Conservation (phyloP, 2,797 vertebrate species). For the Tolypeutes matacus region DNA sequence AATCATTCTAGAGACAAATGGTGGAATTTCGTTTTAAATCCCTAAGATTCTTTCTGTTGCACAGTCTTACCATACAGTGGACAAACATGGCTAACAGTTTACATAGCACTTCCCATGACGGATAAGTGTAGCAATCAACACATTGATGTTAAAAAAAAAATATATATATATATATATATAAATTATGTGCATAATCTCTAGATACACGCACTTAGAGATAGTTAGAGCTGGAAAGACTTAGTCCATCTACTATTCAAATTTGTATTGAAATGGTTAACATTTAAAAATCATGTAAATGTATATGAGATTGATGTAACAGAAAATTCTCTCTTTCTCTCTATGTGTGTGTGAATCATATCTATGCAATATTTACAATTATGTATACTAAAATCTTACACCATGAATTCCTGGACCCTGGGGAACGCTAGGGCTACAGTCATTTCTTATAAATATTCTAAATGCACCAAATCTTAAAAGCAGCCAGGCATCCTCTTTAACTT, state of each 20-base stretch:
- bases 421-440: neutral
- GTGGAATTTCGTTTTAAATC: neutral
- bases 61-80: rapidly evolving
- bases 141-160: neutral
- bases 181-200: neutral
- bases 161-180: neutral
- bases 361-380: neutral
- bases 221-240: neutral
- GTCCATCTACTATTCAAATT: neutral
- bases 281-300: neutral
- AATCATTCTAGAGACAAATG: neutral
- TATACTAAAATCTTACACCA: neutral
- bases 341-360: neutral
- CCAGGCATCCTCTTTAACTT: neutral
- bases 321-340: neutral
- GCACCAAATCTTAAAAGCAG: neutral
- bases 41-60: neutral
- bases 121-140: neutral
- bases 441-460: neutral
- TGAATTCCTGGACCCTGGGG: neutral
- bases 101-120: neutral
- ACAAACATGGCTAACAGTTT: neutral
- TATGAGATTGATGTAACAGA: neutral
- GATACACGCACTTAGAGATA: neutral
- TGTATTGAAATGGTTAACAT: neutral